Base-by-base conservation (phyloP, 2,797 vertebrate genomes). In the Chiloscyllium punctatum region DNA sequence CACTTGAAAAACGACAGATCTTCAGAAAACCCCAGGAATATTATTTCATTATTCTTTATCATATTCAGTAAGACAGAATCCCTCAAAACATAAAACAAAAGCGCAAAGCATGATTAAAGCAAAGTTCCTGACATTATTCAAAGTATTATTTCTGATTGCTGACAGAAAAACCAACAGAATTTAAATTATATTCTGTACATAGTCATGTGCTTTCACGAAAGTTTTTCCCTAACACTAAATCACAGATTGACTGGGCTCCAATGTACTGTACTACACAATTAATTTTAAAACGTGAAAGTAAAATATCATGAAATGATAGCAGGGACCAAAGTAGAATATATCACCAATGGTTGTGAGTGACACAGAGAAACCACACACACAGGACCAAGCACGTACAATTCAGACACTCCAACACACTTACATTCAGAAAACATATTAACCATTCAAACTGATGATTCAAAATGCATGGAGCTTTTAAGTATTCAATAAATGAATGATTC, bases 81-180 rank as follows among this genome's bases (percentile, higher is more conserved):
- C 77, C n/a, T 30, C 69, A 51, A 92, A 91, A 66, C 4, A 92
- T 23, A 92, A 92, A 74, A 30, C 94, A 71, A 77, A 95, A 77
- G 13, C 1, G 23, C 62, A 51, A 72, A 74, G 42, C 42, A 16
- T 72, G 66, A 11, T 72, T 1, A 72, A 74, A 95, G 30, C 71
- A 72, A 94, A 94, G 71, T 74, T 51, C 48, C 42, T 74, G 69
- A 18, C 30, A 51, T 4, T n/a, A 71, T 16, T 53, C 53, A 27
- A 48, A 94, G 42, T 51, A 74, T 53, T 72, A n/a, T n/a, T 95
- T 27, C 8, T 25, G 16, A n/a, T 77, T 77, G 33, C 48, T 53
- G 27, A 51, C 13, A 72, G 21, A 92, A 42, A 23, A 42, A 25
- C 7, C 25, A 42, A 92, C 21, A 69, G 90, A 90, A 68, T 37